Conservation (phyloP, 2,797 vertebrate genomes). For the Propithecus deckenii region DNA sequence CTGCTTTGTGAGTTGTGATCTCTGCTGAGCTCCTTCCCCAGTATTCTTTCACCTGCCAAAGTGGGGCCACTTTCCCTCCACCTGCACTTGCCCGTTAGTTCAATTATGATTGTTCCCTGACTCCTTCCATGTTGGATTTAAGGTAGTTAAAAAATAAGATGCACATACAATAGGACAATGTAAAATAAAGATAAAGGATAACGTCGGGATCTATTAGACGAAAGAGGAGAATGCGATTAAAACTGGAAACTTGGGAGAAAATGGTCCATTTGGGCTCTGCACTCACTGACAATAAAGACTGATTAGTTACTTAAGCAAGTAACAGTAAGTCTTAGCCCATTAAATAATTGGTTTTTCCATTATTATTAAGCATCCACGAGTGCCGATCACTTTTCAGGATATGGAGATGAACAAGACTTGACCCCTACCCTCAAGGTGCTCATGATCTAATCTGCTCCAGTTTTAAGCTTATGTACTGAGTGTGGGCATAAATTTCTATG, state of each 20-base stretch:
- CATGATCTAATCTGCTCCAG: background rate
- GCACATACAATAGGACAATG: background rate
- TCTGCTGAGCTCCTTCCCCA: too few species aligned
- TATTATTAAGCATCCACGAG: background rate
- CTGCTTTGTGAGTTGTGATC: background rate
- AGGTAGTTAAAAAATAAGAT: conserved; percentile 21
- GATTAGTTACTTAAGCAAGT: background rate
- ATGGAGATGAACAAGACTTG: background rate
- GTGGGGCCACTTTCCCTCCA: background rate
- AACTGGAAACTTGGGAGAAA: background rate
- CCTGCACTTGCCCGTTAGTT: background rate
- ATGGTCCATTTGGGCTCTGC: background rate
- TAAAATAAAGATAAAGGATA: conserved; percentile 11
- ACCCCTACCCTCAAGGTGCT: background rate
- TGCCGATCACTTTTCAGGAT: background rate
- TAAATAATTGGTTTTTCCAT: background rate
- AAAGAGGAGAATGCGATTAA: background rate
- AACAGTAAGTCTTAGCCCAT: background rate
- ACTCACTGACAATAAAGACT: background rate
- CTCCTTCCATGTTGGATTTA: background rate
- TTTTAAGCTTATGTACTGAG: background rate
- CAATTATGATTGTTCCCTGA: background rate
- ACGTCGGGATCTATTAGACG: background rate
- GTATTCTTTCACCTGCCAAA: background rate
- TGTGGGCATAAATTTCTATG: background rate